Percentiles rank a stretch among this genome's conserved stretches.
These are phyloP conservation scores for Cyanocitta stelleri DNA, from an alignment of 2,113 vertebrate species.

Conservation along the genomic window DNA sequence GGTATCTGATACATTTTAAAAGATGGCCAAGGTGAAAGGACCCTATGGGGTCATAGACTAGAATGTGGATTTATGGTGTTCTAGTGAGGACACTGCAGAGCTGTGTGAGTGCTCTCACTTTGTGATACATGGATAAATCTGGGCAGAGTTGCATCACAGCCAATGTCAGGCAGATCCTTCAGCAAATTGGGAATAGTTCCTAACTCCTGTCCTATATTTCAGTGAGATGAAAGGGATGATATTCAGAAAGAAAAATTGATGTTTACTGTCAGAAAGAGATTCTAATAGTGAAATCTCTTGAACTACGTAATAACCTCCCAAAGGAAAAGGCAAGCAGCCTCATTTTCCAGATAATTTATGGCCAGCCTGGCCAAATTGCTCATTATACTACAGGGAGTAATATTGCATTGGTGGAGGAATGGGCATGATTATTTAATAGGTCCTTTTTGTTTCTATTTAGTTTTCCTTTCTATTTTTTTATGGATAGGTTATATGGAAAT, in stretches of 20 bases:
- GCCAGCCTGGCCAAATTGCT: conserved; percentile 34
- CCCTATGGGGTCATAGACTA: not conserved
- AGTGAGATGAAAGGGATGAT: not conserved
- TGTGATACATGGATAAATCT: not conserved
- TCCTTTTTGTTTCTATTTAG: conserved; percentile 10
- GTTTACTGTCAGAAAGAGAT: conserved; percentile 8
- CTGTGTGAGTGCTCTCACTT: not conserved
- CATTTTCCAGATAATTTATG: conserved; percentile 62
- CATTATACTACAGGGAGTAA: conserved; percentile 34
- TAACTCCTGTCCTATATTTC: not conserved
- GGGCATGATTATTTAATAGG: conserved; percentile 34
- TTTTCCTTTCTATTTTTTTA: not conserved
- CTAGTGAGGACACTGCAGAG: not conserved
- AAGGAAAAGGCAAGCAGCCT: conserved; percentile 29
- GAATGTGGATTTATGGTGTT: not conserved
- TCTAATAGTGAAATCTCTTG: conserved; percentile 38
- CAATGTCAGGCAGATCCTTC: not conserved
- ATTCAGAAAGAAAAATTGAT: conserved; percentile 9
- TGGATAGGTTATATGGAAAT: not conserved
- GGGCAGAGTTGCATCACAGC: not conserved
- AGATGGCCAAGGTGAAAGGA: not conserved
- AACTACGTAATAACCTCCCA: conserved; percentile 41
- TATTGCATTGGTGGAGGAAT: conserved; percentile 16
- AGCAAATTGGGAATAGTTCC: not conserved
- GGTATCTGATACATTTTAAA: not conserved